phyloP scores from a whole-genome alignment of 2,888 invertebrate species.

The Aphodius sticticus region DNA sequence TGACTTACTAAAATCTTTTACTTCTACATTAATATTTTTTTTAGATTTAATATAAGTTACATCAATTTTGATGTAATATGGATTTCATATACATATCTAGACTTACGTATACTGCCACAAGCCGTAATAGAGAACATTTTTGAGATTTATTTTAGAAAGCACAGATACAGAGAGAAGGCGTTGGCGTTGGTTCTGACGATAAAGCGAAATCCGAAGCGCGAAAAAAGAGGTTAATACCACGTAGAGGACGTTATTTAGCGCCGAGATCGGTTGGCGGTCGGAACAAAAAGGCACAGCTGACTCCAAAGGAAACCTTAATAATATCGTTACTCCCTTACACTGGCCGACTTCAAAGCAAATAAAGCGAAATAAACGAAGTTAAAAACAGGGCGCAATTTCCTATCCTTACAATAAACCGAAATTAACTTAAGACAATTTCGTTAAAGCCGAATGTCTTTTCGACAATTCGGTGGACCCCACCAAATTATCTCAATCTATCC shows the following conservation, averaged over 20 bases:
- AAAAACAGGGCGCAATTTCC: constrained; percentile 20
- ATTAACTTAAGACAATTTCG: constrained; percentile 28
- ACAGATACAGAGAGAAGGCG: background rate
- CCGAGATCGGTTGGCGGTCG: constrained; percentile 4
- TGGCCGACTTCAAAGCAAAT: constrained; percentile 33
- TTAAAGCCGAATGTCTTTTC: constrained; percentile 17
- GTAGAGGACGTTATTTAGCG: background rate
- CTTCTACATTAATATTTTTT: no score
- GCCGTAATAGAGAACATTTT: background rate
- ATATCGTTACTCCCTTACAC: constrained; percentile 28
- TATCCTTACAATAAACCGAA: constrained; percentile 29
- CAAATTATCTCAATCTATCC: background rate
- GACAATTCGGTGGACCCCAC: background rate
- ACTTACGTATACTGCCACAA: background rate
- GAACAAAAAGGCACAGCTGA: constrained; percentile 1
- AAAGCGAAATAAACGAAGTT: constrained; percentile 34
- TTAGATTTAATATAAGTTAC: no score
- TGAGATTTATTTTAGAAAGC: background rate
- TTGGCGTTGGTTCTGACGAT: background rate
- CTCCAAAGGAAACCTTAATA: constrained; percentile 29
- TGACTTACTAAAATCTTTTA: no score
- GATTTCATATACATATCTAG: no score
- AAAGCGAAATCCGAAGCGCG: background rate
- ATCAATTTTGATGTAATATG: no score
- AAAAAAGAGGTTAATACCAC: constrained; percentile 14